Evolutionary conservation across 2,888 invertebrate genomes (phyloP), one percentile per base, ranked within the genome.

Genomic region (Phoenoteleia sp.): DNA sequence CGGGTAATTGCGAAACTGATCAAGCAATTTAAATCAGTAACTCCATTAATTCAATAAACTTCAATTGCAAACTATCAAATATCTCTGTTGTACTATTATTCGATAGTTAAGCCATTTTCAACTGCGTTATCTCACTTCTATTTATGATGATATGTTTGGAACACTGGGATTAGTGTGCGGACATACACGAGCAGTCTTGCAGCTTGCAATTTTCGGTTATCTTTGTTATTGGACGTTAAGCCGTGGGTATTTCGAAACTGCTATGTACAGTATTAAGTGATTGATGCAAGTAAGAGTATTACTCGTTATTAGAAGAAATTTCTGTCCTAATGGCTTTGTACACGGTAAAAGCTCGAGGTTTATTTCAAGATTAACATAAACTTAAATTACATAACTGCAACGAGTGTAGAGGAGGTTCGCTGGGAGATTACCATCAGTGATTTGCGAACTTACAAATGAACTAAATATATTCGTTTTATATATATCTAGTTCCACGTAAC

Each of bases 61-160:
- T 9, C 6, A 33, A 33, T 33, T 33, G 33, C 81, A 45, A 77
- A 71, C 81, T 67, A 74, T 81, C 77, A 74, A 54, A 84, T 75
- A 71, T 67, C 72, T 69, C 77, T 72, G 81, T 81, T 74, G 47
- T 64, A 71, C 74, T 77, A 80, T 85, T 77, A 77, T 81, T 77
- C 81, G 80, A 83, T 77, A 72, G 82, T 83, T 83, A 83, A 83
- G 82, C 82, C 82, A 72, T 82, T 82, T 82, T 76, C 82, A 56
- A 72, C 76, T 56, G 64, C 76, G 76, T 71, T 71, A 75, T 76
- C 76, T 71, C 72, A 17, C 82, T 66, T 33, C 66, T 72, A 47
- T 72, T 77, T 72, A 64, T 29, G 76, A 77, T 82, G 77, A 71
- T 77, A 76, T 56, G 58, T 62, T 33, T 56, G 23, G 5, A 74